phyloP scores from a whole-genome alignment of 2,888 invertebrate species.

The Drosophila paracracens region DNA sequence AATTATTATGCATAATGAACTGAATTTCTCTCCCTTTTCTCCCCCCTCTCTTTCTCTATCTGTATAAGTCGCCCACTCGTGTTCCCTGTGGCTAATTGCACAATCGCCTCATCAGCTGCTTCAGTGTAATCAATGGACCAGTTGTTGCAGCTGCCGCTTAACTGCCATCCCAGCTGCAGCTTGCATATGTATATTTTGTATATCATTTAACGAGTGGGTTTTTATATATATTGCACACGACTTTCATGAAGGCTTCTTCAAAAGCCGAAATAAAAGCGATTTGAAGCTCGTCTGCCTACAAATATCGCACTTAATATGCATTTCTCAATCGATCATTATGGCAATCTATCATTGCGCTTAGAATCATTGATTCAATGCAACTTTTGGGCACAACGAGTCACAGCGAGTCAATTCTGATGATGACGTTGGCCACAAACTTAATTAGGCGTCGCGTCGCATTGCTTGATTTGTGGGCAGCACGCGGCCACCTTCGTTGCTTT shows the following conservation, averaged over 20 bases:
- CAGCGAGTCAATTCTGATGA: constrained; percentile 2
- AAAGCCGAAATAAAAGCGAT: constrained; percentile 14
- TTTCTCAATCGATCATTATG: constrained; percentile 39
- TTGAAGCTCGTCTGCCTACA: constrained; percentile 36
- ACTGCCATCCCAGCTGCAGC: constrained; percentile 2
- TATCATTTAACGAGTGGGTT: constrained; percentile 16
- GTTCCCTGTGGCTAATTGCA: constrained; percentile 31
- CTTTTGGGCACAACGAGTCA: constrained; percentile 47
- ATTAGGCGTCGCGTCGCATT: constrained; percentile 50
- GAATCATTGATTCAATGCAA: constrained; percentile 32
- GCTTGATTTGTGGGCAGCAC: constrained; percentile 40
- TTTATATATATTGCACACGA: constrained; percentile 2
- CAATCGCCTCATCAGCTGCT: constrained; percentile 38
- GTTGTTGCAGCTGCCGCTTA: constrained; percentile 34
- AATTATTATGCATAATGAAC: constrained; percentile 40
- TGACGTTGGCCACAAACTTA: constrained; percentile 56
- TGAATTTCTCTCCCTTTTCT: constrained; percentile 15
- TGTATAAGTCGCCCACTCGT: constrained; percentile 19
- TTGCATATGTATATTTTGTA: background rate
- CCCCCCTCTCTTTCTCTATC: background rate
- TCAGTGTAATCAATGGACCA: constrained; percentile 42
- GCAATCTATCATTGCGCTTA: constrained; percentile 30
- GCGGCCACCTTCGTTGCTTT: constrained; percentile 25
- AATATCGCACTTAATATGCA: constrained; percentile 21
- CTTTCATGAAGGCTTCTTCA: constrained; percentile 21